These are phyloP conservation scores for Istiophorus platypterus DNA, from an alignment of 2,113 vertebrate species.

Conservation along the genomic window DNA sequence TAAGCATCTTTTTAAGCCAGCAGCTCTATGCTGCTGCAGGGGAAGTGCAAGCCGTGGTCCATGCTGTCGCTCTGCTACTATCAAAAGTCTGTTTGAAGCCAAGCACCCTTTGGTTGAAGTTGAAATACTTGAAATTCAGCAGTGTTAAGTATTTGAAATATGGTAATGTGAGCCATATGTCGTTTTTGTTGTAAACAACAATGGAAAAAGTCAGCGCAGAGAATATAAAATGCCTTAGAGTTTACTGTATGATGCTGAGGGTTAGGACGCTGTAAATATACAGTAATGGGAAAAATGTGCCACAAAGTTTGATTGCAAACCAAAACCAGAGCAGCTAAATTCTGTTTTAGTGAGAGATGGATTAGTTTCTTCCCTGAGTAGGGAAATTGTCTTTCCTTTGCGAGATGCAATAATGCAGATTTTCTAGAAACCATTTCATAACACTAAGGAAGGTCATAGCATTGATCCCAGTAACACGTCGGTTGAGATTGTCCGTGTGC, in stretches of 20 bases:
- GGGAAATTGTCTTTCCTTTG: constrained; percentile 32
- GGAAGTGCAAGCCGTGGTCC: constrained; percentile 52
- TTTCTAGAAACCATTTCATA: constrained; percentile 9
- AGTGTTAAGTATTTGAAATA: constrained; percentile 42
- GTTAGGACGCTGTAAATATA: not conserved
- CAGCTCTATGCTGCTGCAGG: constrained; percentile 51
- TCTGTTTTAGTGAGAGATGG: constrained; percentile 39
- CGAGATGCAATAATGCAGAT: constrained; percentile 11
- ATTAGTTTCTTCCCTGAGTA: constrained; percentile 43
- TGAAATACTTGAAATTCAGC: constrained; percentile 52
- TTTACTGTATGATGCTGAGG: constrained; percentile 1
- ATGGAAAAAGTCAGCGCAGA: not conserved
- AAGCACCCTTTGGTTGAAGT: constrained; percentile 45
- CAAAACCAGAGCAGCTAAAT: constrained; percentile 43
- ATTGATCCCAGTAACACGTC: constrained; percentile 1
- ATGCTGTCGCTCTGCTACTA: constrained; percentile 62
- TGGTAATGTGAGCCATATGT: constrained; percentile 40
- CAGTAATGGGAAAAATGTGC: constrained; percentile 25
- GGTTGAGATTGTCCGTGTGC: not conserved
- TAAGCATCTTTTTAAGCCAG: constrained; percentile 59
- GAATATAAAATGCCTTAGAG: constrained; percentile 35
- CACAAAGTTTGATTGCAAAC: constrained; percentile 30
- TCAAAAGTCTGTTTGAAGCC: constrained; percentile 63
- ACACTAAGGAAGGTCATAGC: constrained; percentile 7
- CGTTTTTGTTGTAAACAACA: constrained; percentile 48